Evolutionary conservation across 2,888 invertebrate genomes (phyloP), one percentile per base, ranked within the genome.

Genomic region (Anthrax anthrax): DNA sequence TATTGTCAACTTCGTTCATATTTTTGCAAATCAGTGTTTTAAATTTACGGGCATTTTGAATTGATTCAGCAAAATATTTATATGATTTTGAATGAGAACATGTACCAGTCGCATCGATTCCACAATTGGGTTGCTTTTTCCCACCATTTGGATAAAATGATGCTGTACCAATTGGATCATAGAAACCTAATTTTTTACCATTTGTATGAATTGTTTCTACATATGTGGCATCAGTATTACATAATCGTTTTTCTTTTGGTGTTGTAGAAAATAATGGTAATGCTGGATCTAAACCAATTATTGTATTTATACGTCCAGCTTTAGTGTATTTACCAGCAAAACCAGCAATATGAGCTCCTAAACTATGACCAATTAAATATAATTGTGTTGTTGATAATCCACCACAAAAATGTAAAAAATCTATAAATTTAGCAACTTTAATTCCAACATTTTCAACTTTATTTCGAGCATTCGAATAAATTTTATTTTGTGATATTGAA

Each of bases 341-440:
- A 3, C 76, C 75, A 42, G 72, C 70, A 9, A 74, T 74, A 58
- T 75, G 74, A 8, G 74, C 74, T 4, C 77, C 77, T 46, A 77
- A 64, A 52, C 77, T 77, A 52, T 77, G 73, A 1, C 74, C 77
- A 29, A 76, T 73, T 2, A 66, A 37, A 69, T 72, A 61, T 62
- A 76, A 52, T 61, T 62, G 12, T 63, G 72, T 14, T 69, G 71
- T 39, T 61, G 63, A 32, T 64, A 69, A 12, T 67, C 71, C 37
- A 65, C 72, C 58, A 60, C 65, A 4, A 62, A 68, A 1, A 62
- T 72, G 57, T 65, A 76, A 58, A 44, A 60, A 63, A 43, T 65
- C 59, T 5, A 65, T 49, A 14, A 65, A 52, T 0, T 19, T 39
- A 1, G 63, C 65, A 6, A 61, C 40, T 16, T 57, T 57, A 17